A percentile compares a stretch with the other conserved stretches of the same genome.
phyloP scores from a whole-genome alignment of 2,113 vertebrate species.

The Apeltes quadracus region DNA sequence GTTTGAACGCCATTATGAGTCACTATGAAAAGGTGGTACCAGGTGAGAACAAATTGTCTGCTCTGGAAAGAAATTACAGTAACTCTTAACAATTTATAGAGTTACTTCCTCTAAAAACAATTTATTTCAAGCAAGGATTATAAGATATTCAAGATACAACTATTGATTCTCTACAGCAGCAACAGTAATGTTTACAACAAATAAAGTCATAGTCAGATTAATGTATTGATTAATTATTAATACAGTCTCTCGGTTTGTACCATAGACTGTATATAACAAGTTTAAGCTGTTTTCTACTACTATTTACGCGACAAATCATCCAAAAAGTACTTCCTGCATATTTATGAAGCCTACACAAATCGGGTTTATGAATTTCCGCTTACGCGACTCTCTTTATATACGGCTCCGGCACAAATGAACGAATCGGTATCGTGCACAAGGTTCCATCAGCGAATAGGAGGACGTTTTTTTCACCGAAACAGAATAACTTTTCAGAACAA shows the following conservation, averaged over 20 bases:
- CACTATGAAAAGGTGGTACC: background rate
- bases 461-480: fast-evolving
- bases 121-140: background rate
- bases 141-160: background rate
- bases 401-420: background rate
- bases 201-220: background rate
- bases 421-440: background rate
- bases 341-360: background rate
- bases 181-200: background rate
- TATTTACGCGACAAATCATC: background rate
- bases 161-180: background rate
- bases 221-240: background rate
- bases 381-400: background rate
- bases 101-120: background rate
- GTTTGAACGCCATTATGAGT: slow-evolving; percentile 6
- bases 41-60: background rate
- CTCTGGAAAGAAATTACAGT: background rate
- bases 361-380: background rate
- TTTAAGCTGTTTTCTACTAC: background rate
- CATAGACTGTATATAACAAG: background rate
- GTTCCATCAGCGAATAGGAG: slow-evolving; percentile 34
- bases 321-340: background rate
- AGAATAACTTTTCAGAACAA: slow-evolving; percentile 50
- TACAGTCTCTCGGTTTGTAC: background rate
- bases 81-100: background rate